phyloP scores from a whole-genome alignment of 2,797 vertebrate species.

The Triplophysa yarkandensis region DNA sequence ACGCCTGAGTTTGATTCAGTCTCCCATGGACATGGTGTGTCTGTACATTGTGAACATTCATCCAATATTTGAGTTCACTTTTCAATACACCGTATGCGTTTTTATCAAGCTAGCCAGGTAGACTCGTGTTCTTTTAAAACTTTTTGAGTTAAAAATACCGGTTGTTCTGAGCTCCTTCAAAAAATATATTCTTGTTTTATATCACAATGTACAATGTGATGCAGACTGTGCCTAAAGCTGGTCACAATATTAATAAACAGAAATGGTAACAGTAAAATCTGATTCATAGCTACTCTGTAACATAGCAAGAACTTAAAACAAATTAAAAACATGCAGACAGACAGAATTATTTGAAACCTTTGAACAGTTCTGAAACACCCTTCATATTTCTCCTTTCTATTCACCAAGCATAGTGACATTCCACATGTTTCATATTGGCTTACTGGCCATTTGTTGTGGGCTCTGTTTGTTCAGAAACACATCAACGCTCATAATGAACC shows the following conservation, averaged over 20 bases:
- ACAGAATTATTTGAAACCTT: neutral
- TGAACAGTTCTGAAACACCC: slow-evolving; percentile 33
- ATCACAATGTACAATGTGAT: slow-evolving; percentile 40
- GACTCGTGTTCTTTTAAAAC: neutral
- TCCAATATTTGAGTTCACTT: neutral
- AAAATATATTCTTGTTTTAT: slow-evolving; percentile 37
- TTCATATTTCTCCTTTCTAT: slow-evolving; percentile 22
- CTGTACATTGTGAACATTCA: neutral
- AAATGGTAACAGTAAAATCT: slow-evolving; percentile 26
- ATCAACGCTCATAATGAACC: slow-evolving; percentile 10
- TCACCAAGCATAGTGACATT: neutral
- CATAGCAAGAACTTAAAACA: slow-evolving; percentile 12
- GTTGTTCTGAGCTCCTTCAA: slow-evolving; percentile 34
- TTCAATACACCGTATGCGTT: slow-evolving; percentile 1
- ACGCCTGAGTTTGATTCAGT: neutral
- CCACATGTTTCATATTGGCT: slow-evolving; percentile 14
- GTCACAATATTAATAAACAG: slow-evolving; percentile 24
- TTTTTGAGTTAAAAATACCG: neutral
- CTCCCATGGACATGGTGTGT: neutral
- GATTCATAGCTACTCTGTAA: slow-evolving; percentile 37
- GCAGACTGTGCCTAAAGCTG: slow-evolving; percentile 33
- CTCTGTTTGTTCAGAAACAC: neutral
- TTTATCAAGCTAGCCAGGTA: neutral
- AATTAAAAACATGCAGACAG: slow-evolving; percentile 12
- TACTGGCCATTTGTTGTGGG: slow-evolving; percentile 9